These are phyloP conservation scores for Ormyrus labotus DNA, from an alignment of 2,888 invertebrate species.

Conservation along the genomic window DNA sequence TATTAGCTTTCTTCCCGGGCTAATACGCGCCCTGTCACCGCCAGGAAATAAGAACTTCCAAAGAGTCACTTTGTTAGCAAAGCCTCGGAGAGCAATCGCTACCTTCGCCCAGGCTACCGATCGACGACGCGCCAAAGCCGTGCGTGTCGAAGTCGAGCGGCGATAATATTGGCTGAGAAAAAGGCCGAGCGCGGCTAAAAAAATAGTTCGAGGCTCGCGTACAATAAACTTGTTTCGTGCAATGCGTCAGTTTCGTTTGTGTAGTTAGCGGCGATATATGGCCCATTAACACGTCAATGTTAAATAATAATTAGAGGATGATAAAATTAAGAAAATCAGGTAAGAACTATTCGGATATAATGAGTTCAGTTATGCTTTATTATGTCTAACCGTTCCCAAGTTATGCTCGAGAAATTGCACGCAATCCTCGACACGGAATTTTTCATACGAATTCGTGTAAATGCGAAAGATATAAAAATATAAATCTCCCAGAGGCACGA, in stretches of 20 bases:
- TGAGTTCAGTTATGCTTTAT: slow-evolving; percentile 27
- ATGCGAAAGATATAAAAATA: not conserved
- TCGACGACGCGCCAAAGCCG: slow-evolving; percentile 4
- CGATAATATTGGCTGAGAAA: slow-evolving; percentile 33
- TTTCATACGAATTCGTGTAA: not conserved
- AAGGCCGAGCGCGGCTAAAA: not conserved
- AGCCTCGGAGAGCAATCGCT: slow-evolving; percentile 42
- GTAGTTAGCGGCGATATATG: not conserved
- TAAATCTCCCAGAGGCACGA: too few relatives aligned
- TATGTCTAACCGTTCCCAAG: slow-evolving; percentile 23
- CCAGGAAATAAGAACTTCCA: slow-evolving; percentile 71
- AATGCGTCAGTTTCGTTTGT: too few relatives aligned
- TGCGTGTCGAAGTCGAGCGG: slow-evolving; percentile 43
- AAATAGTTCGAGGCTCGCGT: too few relatives aligned
- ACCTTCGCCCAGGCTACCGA: slow-evolving; percentile 32
- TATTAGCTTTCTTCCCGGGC: slow-evolving; percentile 72
- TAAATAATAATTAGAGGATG: slow-evolving; percentile 20
- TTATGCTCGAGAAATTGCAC: slow-evolving; percentile 23
- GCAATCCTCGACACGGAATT: slow-evolving; percentile 16
- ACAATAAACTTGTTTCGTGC: too few relatives aligned
- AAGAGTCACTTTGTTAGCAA: slow-evolving; percentile 60
- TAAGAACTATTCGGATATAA: slow-evolving; percentile 28
- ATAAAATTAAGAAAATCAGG: slow-evolving; percentile 28
- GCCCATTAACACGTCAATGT: slow-evolving; percentile 31
- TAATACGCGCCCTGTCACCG: slow-evolving; percentile 74